Evolutionary conservation across 2,797 vertebrate genomes (phyloP).

Genomic region (Halcyon chelicuti): DNA sequence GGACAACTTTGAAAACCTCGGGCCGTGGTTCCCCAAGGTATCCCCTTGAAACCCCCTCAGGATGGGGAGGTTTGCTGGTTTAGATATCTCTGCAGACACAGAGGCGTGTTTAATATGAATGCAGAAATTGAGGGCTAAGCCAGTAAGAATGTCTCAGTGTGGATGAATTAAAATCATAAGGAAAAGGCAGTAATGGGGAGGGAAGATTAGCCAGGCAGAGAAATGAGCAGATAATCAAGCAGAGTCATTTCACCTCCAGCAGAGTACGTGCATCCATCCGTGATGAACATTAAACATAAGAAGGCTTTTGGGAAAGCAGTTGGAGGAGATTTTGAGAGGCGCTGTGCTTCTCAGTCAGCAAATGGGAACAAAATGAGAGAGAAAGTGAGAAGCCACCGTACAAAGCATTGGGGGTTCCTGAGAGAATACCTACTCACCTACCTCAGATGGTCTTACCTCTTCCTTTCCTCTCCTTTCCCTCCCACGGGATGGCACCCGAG

Average conservation of each 20-base stretch:
- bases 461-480: not conserved
- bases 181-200: not conserved
- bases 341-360: not conserved
- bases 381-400: not conserved
- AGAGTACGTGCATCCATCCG: not conserved
- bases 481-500: rapidly evolving
- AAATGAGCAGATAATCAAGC: slow-evolving; percentile 45
- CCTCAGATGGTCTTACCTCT: not conserved
- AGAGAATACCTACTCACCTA: not conserved
- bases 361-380: not conserved
- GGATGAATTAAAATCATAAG: not conserved
- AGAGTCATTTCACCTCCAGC: slow-evolving; percentile 54
- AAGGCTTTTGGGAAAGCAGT: slow-evolving; percentile 1
- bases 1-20: rapidly evolving
- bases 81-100: not conserved
- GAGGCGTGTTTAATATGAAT: not conserved
- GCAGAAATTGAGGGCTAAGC: not conserved
- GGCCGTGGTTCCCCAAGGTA: not conserved
- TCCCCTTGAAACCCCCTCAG: not conserved
- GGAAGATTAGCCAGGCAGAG: not conserved
- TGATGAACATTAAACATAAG: not conserved
- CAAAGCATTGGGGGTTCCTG: rapidly evolving
- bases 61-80: not conserved
- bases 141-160: not conserved
- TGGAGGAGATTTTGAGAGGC: not conserved